Base-by-base conservation (phyloP, 2,888 invertebrate species). In the Cynaeus angustus region DNA sequence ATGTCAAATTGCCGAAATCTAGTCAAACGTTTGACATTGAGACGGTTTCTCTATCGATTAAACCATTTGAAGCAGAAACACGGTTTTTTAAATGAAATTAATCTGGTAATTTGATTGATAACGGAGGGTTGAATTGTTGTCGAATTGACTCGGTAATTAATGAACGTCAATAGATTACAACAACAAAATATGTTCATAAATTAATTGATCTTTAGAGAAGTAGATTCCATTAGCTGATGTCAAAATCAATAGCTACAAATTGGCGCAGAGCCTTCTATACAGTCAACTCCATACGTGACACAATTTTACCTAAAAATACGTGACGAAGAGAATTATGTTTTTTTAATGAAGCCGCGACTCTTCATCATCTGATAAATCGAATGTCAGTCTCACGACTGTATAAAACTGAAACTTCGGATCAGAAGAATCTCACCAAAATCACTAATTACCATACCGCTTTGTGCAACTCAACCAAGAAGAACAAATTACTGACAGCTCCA, bases 171-270 rank as follows among this genome's bases (percentile, higher is more conserved):
- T 43, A 45, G 41, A 62, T 62, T 62, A 65, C 65, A 65, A 53
- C 65, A 53, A 55, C 65, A 56, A 64, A 66, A 66, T 56, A 59
- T 52, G 58, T 50, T 59, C 52, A 43, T 59, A 67, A 59, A 67
- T 67, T 67, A 67, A 67, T 67, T 67, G 67, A 67, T 67, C 52
- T 67, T 50, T 46, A 59, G 59, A 59, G 66, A 66, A 45, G 67
- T 59, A 59, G 52, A 59, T 67, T 67, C 59, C 59, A 67, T 67
- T 67, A 59, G 43, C 59, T 59, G 67, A 59, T 67, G 67, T 52
- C 59, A 67, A 67, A 67, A 67, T 67, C 67, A 52, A 67, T 67
- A 67, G 59, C 52, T 67, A 67, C 59, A 67, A 67, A 66, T 66
- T 66, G 66, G 66, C 66, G 56, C 66, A 66, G 50, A 50, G 45